Evolutionary conservation across 2,888 invertebrate species (phyloP).

Genomic region (Sinohyriopsis cumingii): DNA sequence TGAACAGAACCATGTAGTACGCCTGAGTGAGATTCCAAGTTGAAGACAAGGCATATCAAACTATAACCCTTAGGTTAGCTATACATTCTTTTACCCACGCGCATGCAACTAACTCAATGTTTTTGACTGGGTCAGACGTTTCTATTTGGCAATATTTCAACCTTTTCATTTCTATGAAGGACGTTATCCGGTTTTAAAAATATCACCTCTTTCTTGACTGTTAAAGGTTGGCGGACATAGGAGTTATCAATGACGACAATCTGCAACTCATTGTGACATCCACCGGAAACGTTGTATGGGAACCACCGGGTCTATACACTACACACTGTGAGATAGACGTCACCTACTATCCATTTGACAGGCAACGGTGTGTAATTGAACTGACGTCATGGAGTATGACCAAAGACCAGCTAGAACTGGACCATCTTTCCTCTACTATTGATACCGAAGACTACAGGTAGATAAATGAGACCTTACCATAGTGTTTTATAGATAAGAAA

Average conservation of each 20-base stretch:
- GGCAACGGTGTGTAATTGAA: slow-evolving; percentile 26
- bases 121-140: no score
- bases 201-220: background rate
- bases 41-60: no score
- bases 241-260: slow-evolving; percentile 10
- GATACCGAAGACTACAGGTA: slow-evolving; percentile 16
- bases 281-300: slow-evolving; percentile 29
- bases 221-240: slow-evolving; percentile 17
- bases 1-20: no score
- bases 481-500: no score
- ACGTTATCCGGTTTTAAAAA: no score
- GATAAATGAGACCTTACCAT: no score
- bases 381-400: slow-evolving; percentile 27
- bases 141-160: no score
- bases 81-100: no score
- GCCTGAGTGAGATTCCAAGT: no score
- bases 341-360: slow-evolving; percentile 37
- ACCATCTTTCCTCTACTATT: slow-evolving; percentile 8
- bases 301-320: slow-evolving; percentile 24
- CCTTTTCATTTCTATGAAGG: no score
- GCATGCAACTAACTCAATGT: fast-evolving
- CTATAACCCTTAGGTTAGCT: no score
- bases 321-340: slow-evolving; percentile 31
- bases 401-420: slow-evolving; percentile 20
- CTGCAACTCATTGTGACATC: slow-evolving; percentile 17